A percentile compares a stretch with the other conserved stretches of the same genome.
Evolutionary conservation across 2,113 vertebrate species (phyloP).

Genomic region (Numenius arquata): DNA sequence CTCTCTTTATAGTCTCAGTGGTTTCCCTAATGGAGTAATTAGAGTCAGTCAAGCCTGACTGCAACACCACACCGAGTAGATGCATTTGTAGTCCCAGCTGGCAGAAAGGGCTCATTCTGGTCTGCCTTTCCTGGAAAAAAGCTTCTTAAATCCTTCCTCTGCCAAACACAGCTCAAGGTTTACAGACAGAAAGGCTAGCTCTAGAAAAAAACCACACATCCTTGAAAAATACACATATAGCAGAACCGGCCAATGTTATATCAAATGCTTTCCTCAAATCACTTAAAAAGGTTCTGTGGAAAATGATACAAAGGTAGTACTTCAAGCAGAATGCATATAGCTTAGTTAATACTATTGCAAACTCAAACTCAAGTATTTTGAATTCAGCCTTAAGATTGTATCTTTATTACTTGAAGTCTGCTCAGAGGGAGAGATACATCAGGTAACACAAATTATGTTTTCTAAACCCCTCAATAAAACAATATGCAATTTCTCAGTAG

Average conservation of each 20-base stretch:
- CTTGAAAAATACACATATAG: accelerated
- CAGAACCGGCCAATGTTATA: accelerated
- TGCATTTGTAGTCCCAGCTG: background rate
- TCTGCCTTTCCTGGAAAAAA: background rate
- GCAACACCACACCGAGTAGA: background rate
- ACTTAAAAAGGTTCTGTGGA: background rate
- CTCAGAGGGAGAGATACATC: background rate
- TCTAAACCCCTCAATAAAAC: background rate
- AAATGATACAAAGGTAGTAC: background rate
- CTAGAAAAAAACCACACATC: background rate
- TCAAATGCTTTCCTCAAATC: background rate
- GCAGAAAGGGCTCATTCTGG: background rate
- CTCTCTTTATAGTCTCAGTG: background rate
- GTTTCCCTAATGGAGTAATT: background rate
- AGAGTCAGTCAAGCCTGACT: background rate
- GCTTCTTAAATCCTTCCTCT: background rate
- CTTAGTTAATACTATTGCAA: background rate
- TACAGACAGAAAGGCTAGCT: background rate
- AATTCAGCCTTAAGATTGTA: background rate
- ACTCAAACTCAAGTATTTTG: background rate
- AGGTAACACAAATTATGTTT: background rate
- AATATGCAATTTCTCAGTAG: background rate
- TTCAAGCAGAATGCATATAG: background rate
- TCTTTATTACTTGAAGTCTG: background rate
- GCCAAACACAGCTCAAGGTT: background rate